Evolutionary conservation across 64 coral and sea anemone genomes (phyloP).

Genomic region (Hydrozoanthus tunicans): DNA sequence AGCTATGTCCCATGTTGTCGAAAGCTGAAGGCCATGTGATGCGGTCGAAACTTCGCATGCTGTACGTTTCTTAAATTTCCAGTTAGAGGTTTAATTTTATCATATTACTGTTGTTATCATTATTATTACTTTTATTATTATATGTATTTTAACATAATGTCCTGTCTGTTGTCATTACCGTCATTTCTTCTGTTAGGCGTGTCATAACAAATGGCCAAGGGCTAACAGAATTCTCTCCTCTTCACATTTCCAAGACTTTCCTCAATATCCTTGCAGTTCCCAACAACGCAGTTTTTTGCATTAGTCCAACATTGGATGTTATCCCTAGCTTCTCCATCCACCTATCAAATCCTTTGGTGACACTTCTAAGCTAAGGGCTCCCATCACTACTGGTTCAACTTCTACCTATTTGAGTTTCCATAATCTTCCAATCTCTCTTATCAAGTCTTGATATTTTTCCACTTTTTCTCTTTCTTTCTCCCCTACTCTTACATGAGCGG

Average conservation of each 20-base stretch:
- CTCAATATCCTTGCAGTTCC: not conserved
- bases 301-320: not conserved
- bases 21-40: too few relatives aligned
- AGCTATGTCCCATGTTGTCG: too few relatives aligned
- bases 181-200: constrained; percentile 26
- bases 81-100: too few relatives aligned
- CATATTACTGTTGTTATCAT: too few relatives aligned
- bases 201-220: constrained; percentile 56
- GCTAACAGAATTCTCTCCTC: constrained; percentile 21
- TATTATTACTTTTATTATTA: too few relatives aligned
- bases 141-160: too few relatives aligned
- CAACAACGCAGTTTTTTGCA: not conserved
- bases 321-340: constrained; percentile 47
- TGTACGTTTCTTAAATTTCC: too few relatives aligned
- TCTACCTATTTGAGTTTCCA: constrained; percentile 30
- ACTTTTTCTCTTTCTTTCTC: constrained; percentile 44
- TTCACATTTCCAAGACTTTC: constrained; percentile 54
- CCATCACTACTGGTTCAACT: constrained; percentile 8
- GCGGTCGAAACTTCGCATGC: too few relatives aligned
- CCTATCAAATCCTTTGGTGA: constrained; percentile 7
- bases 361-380: constrained; percentile 1
- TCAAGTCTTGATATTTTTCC: constrained; percentile 43
- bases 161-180: constrained; percentile 12
- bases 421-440: constrained; percentile 26
- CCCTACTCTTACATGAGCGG: constrained; percentile 4